Base-by-base conservation (phyloP, 2,797 vertebrate species). In the Hypotaenidia philippensis region DNA sequence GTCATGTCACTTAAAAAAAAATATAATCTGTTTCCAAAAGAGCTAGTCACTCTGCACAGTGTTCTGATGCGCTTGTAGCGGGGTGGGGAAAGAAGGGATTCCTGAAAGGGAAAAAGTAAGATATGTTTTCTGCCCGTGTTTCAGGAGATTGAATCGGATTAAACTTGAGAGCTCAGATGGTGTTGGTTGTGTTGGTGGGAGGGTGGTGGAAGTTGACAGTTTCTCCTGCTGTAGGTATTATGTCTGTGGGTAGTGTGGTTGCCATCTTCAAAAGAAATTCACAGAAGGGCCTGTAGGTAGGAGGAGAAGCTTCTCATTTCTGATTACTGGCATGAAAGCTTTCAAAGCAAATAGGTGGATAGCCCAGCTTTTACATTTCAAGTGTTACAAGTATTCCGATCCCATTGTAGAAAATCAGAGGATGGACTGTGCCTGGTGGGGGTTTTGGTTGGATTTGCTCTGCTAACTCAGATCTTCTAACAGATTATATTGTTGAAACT, bases 131-230 rank as follows among this genome's bases (percentile, higher is more conserved):
- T 55, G 60, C 83, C 41, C 8, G 3, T 74, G 25, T 66, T 83
- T 91, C 36, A 38, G 82, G 66, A 79, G 80, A 32, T 41, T 47
- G 45, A 85, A 69, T 85, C 2, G 19, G 44, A 74, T 87, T 50
- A 75, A 88, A 63, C 29, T 70, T 89, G 15, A 18, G 93, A 82
- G 80, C 70, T 93, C 55, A 50, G 85, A 66, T 92, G 61, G 57
- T 82, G 83, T 88, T 40, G 25, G 47, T 64, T 90, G 47, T 93
- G 64, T 68, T 83, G 36, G 61, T 94, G 82, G 84, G 85, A 93
- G 84, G 84, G 71, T 92, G 92, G 36, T 90, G 40, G 53, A 91
- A 93, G 78, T 32, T 72, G 84, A 61, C 87, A 69, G 64, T 75
- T 94, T 94, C 32, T 91, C 44, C 80, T 71, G 52, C 76, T 87